phyloP scores from a whole-genome alignment of 2,113 vertebrate genomes.

The Rhombomys opimus region DNA sequence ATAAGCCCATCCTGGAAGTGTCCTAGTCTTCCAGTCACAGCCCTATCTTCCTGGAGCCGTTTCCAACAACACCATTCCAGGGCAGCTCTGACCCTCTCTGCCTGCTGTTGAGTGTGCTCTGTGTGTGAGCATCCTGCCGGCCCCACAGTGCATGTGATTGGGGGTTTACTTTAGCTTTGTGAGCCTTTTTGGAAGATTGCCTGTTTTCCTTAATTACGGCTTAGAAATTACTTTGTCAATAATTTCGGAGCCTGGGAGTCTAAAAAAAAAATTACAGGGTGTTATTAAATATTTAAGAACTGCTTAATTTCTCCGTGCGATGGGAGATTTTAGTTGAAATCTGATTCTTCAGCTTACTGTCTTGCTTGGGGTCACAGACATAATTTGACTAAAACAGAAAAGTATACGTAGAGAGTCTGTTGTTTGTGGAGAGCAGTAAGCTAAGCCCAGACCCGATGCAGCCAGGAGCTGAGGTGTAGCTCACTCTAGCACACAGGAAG shows the following conservation, averaged over 20 bases:
- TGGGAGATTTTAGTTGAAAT: slow-evolving; percentile 1
- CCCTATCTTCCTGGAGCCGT: not conserved
- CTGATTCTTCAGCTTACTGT: slow-evolving; percentile 14
- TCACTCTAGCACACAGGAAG: not conserved
- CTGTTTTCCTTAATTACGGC: slow-evolving; percentile 65
- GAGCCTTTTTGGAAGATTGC: slow-evolving; percentile 53
- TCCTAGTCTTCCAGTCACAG: slow-evolving; percentile 39
- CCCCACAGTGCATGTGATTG: not conserved
- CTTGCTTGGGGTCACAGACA: not conserved
- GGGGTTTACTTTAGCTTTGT: slow-evolving; percentile 36
- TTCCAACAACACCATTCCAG: not conserved
- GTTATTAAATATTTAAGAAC: slow-evolving; percentile 73
- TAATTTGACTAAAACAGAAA: not conserved
- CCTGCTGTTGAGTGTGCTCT: not conserved
- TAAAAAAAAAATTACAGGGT: slow-evolving; percentile 54
- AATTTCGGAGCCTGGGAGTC: slow-evolving; percentile 55
- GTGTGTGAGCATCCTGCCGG: not conserved
- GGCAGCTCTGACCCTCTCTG: not conserved
- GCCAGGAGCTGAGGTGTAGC: not conserved
- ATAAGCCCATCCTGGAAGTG: slow-evolving; percentile 3
- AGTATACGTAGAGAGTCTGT: not conserved
- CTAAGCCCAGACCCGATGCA: not conserved
- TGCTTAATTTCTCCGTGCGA: slow-evolving; percentile 34
- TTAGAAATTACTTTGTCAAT: slow-evolving; percentile 63
- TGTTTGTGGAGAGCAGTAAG: not conserved